Evolutionary conservation across 2,113 vertebrate genomes (phyloP), one percentile per base, ranked within the genome.

Genomic region (Aldabrachelys gigantea): DNA sequence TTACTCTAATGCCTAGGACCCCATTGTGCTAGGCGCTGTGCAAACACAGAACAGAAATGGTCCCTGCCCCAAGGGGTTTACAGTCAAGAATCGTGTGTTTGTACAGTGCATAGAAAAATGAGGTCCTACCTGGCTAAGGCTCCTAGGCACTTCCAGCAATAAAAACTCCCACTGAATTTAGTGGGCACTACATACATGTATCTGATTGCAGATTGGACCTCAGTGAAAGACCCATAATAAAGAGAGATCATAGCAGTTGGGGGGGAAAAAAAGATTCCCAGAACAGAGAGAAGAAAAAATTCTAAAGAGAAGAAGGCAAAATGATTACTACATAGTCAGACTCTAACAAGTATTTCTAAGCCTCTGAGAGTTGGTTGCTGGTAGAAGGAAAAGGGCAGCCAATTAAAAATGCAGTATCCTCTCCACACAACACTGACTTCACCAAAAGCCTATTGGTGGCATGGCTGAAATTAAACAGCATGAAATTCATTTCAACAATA

Each of bases 381-480:
- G 56, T 78, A 84, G 85, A 89, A 91, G 41, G 80, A 84, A 69
- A 24, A 76, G 85, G 72, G 5, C 21, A 49, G 76, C 78, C 88
- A 38, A 94, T 96, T 86, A 92, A 95, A 95, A 79, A 1, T 29
- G 17, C 57, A 41, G 0, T 80, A 5, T 78, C 75, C 75, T 78
- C 41, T 78, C n/a, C 27, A 14, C 90, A 62, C n/a, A 83, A 69
- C 41, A 24, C 2, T 84, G 8, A 19, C 14, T 69, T 16, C 85
- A 75, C 89, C 94, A 84, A 84, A 38, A 85, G 86, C 81, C 79
- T 29, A 50, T 84, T 80, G 24, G 78, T 59, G 31, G 82, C 90
- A 85, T 90, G 96, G 76, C 49, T 96, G 25, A 81, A 94, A 80
- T 94, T 29, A 91, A 92, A 78, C 93, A 94, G 91, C 31, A 1